Percentiles rank a stretch among this genome's conserved stretches.
These are phyloP conservation scores for Helarctos malayanus DNA, from an alignment of 2,797 vertebrate species.

Conservation along the genomic window DNA sequence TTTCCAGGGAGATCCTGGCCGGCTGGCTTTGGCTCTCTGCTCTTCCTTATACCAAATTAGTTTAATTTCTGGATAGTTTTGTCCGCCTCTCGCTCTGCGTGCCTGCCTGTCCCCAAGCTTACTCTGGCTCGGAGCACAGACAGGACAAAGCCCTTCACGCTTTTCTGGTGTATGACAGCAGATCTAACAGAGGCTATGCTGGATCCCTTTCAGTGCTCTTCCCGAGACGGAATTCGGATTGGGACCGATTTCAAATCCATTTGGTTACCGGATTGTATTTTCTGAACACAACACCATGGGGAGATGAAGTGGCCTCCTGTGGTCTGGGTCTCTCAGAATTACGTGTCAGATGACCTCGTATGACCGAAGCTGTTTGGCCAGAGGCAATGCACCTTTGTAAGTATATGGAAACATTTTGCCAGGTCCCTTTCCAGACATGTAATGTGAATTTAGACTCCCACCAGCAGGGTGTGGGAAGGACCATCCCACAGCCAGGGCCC, in stretches of 20 bases:
- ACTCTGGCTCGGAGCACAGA: not conserved
- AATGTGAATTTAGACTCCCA: not conserved
- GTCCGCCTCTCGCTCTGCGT: not conserved
- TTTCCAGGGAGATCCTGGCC: not conserved
- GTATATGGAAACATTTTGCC: not conserved
- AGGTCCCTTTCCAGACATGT: not conserved
- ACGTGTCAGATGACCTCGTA: not conserved
- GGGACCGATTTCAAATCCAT: not conserved
- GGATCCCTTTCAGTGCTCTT: not conserved
- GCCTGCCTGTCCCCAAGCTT: not conserved
- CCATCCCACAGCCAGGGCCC: not conserved
- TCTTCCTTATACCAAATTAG: not conserved
- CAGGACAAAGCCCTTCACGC: not conserved
- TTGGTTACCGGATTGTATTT: not conserved
- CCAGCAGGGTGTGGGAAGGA: not conserved
- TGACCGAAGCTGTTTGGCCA: not conserved
- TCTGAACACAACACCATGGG: not conserved
- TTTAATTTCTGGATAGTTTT: not conserved
- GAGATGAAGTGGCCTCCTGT: not conserved
- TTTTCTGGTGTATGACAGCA: rapidly evolving
- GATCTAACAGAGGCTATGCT: not conserved
- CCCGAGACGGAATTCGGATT: not conserved
- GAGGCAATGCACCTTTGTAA: not conserved
- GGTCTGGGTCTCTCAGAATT: not conserved
- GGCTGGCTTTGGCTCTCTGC: not conserved